Conservation (phyloP, 2,888 invertebrate species). For the Deilephila elpenor region DNA sequence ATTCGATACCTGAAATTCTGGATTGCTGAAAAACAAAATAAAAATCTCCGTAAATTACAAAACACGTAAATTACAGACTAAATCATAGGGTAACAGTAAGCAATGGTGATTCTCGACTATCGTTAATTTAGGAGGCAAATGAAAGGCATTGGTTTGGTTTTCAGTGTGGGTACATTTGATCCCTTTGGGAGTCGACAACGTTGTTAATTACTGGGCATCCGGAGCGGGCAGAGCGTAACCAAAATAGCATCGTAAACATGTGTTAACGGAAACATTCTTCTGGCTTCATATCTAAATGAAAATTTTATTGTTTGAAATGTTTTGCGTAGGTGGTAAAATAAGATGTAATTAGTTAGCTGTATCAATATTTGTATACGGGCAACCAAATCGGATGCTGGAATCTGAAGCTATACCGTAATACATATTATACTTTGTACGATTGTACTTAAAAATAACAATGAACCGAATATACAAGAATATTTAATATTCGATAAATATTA, state of each 20-base stretch:
- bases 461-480: neutral
- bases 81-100: conserved; percentile 34
- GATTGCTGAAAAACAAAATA: neutral
- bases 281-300: conserved; percentile 33
- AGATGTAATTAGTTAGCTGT: neutral
- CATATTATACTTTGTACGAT: neutral
- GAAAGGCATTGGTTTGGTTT: conserved; percentile 65
- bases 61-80: neutral
- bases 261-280: conserved; percentile 37
- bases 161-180: conserved; percentile 58
- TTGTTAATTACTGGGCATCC: conserved; percentile 62
- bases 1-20: too few relatives aligned
- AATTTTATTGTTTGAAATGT: conserved; percentile 26
- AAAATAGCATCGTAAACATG: conserved; percentile 52
- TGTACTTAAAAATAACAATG: neutral
- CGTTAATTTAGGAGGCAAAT: conserved; percentile 61
- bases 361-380: neutral
- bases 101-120: conserved; percentile 46
- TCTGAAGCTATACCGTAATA: too few relatives aligned
- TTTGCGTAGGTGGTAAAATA: neutral
- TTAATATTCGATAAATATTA: neutral
- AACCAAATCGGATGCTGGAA: neutral
- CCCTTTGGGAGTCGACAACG: conserved; percentile 53
- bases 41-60: neutral
- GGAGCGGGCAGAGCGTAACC: conserved; percentile 41